Evolutionary conservation across 2,113 vertebrate species (phyloP), one percentile per base, ranked within the genome.

Genomic region (Corythaeola cristata): DNA sequence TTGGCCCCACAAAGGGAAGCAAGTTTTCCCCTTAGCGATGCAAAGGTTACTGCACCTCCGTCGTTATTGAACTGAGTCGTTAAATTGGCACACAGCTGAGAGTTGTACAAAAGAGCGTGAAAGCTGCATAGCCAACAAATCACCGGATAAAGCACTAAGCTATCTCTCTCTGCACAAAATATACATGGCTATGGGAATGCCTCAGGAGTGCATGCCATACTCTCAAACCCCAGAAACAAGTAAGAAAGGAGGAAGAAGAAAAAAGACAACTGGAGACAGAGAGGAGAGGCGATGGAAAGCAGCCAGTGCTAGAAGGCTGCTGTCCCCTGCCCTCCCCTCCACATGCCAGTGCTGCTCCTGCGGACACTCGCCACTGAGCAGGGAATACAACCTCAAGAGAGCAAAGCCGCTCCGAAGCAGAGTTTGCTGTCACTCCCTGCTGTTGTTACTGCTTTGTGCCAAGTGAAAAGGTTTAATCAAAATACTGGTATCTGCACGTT

Each of bases 381-480:
- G 21, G 28, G 47, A 74, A 80, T 12, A 33, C 22, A 80, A 35
- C 20, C 69, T 35, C 58, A 73, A 72, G 49, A 93, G 47, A 63
- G 72, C 44, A 82, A 76, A 22, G 9, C 24, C 24, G 26, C 91
- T 90, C 83, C 78, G 88, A 90, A 95, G 86, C 15, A 66, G 83
- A 89, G 67, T 49, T 92, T 77, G 33, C 92, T 67, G 67, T 80
- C 69, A 69, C 53, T 93, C 78, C 82, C 91, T 44, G 66, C 85
- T 92, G 47, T 21, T 94, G 92, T 95, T 80, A 81, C 55, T 74
- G 71, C 91, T 94, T 95, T 91, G 47, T 30, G 80, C 71, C 95
- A 94, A 66, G 75, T 47, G 58, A 95, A 91, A 96, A 89, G 83
- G 89, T 96, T 98, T 94, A 53, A 97, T 95, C 69, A 95, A 97